Base-by-base conservation (phyloP, 1,140 invertebrate genomes). In the Drosophila ogumai region DNA sequence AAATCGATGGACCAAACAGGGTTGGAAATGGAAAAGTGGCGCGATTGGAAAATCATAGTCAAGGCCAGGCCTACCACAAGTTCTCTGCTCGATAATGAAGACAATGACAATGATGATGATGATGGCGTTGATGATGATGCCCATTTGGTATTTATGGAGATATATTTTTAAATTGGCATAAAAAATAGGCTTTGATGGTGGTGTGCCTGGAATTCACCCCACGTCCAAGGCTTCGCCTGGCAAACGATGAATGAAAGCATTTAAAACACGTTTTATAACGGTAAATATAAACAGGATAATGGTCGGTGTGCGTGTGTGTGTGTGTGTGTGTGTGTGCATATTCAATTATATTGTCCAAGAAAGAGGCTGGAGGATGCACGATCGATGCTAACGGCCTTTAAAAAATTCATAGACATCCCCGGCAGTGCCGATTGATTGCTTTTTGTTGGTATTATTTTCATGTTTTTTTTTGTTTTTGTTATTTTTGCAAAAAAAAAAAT, bases 231-330 rank as follows among this genome's bases (percentile, higher is more conserved):
- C 40, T 28, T 28, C 25, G 25, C 25, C 25, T 25, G 25, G 25
- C 25, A 25, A 56, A 40, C 73, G 64, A 81, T 88, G 84, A 87
- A 87, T 85, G 69, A 73, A 90, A 88, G 82, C 66, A 81, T 82
- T 67, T 71, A 85, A 69, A 84, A 76, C 85, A 88, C 85, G 81
- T 87, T 82, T 79, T 77, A 79, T 66, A 73, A 67, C 68, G 50
- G 65, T 55, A 50, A 75, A 69, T 40, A 79, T 63, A 72, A 47
- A 60, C 54, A 77, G 44, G 61, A 57, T 59, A 41, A 40, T 46
- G 34, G 31, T 19, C 15, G 40, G 19, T 28, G 25, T n/a, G 32
- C 31, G 56, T 31, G 61, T 31, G 10, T 1, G 32, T 46, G 47
- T 5, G 19, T 52, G 47, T 47, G 28, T 40, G 22, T 47, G 36